Evolutionary conservation across 2,797 vertebrate species (phyloP).

Genomic region (Xyrichtys novacula): DNA sequence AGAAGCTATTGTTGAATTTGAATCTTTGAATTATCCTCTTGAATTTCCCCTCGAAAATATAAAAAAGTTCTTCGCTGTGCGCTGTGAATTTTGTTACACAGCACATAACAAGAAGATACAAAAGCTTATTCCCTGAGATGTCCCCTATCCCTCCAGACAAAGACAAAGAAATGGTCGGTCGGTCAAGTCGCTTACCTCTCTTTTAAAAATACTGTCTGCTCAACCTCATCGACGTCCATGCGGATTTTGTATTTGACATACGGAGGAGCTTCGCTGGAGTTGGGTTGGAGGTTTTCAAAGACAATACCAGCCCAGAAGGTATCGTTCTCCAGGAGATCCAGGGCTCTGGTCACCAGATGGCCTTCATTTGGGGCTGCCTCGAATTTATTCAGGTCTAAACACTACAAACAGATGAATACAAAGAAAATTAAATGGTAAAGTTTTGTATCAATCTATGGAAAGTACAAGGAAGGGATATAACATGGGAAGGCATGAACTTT

Average conservation of each 20-base stretch:
- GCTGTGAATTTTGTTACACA: too few species aligned
- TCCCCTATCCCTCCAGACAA: too few species aligned
- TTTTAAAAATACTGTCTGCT: slow-evolving; percentile 90
- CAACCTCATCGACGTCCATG: slow-evolving; percentile 95
- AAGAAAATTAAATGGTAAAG: too few species aligned
- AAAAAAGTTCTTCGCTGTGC: too few species aligned
- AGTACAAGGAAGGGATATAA: slow-evolving; percentile 21
- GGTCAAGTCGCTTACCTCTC: slow-evolving; percentile 86
- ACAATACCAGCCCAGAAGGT: slow-evolving; percentile 94
- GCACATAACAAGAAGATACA: too few species aligned
- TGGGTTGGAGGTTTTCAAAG: slow-evolving; percentile 85
- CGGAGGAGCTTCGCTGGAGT: slow-evolving; percentile 80
- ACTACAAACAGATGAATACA: slow-evolving; percentile 84
- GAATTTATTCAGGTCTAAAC: slow-evolving; percentile 95
- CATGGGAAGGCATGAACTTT: slow-evolving; percentile 20
- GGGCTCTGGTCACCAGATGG: slow-evolving; percentile 87
- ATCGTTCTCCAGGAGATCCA: slow-evolving; percentile 89
- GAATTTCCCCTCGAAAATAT: too few species aligned
- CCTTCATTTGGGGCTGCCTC: slow-evolving; percentile 87
- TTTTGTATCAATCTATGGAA: slow-evolving; percentile 10
- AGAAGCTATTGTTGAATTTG: too few species aligned
- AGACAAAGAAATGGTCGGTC: neutral
- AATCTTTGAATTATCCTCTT: too few species aligned
- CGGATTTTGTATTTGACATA: slow-evolving; percentile 96
- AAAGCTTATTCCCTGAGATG: too few species aligned